phyloP scores from a whole-genome alignment of 2,113 vertebrate species.

The Strigops habroptila region DNA sequence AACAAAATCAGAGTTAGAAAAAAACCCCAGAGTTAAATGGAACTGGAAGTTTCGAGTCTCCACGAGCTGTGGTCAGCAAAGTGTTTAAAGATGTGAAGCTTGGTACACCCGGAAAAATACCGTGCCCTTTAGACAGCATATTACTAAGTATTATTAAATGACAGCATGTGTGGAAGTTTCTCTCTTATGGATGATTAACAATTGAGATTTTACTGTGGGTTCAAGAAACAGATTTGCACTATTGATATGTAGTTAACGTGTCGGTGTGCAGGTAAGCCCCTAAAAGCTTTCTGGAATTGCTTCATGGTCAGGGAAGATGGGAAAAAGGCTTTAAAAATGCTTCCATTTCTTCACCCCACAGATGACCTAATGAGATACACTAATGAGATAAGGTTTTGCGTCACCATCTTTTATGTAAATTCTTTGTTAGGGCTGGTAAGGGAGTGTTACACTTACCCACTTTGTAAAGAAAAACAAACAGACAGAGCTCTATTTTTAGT shows the following conservation, averaged over 20 bases:
- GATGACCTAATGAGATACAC: neutral
- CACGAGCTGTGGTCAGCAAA: neutral
- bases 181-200: neutral
- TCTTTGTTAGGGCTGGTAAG: conserved; percentile 1
- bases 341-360: neutral
- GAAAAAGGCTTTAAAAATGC: neutral
- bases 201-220: neutral
- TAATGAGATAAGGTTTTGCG: neutral
- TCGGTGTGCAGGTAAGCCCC: neutral
- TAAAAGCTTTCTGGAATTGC: neutral
- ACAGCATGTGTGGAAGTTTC: neutral
- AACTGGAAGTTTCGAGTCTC: neutral
- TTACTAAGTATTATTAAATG: neutral
- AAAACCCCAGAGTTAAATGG: neutral
- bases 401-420: conserved; percentile 22
- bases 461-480: neutral
- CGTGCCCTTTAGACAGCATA: neutral
- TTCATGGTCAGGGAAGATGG: neutral
- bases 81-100: neutral
- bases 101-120: neutral
- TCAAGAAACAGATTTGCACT: neutral
- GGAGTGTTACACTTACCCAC: neutral
- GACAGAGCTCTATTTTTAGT: conserved; percentile 13
- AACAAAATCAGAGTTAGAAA: neutral
- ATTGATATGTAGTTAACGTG: too few relatives aligned